A percentile compares a stretch with the other conserved stretches of the same genome.
Conservation (phyloP, 2,113 vertebrate genomes). For the Marmota flaviventris region DNA sequence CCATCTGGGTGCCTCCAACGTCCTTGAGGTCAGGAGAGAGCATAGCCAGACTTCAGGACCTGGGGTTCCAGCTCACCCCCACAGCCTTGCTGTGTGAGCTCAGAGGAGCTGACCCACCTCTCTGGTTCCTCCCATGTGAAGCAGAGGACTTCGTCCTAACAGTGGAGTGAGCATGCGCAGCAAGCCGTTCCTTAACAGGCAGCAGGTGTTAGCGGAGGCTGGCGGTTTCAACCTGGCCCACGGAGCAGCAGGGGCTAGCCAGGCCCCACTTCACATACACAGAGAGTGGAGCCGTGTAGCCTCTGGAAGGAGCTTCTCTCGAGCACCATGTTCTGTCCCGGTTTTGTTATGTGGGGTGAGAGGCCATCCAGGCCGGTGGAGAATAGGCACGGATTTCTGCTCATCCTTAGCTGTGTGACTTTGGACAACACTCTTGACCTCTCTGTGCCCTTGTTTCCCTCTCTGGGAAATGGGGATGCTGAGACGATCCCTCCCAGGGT, state of each 20-base stretch:
- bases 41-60: background rate
- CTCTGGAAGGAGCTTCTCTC: background rate
- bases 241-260: fast-evolving
- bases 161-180: fast-evolving
- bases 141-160: fast-evolving
- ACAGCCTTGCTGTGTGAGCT: background rate
- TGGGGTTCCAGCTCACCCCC: fast-evolving
- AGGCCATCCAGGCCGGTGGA: background rate
- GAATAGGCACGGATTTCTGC: background rate
- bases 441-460: background rate
- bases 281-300: background rate
- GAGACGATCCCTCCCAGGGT: background rate
- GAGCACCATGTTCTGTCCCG: background rate
- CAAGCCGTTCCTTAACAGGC: background rate
- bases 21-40: background rate
- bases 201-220: fast-evolving
- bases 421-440: background rate
- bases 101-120: fast-evolving
- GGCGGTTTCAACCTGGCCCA: background rate
- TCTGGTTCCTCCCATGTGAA: background rate
- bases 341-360: background rate
- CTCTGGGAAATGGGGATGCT: background rate
- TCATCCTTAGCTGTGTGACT: background rate
- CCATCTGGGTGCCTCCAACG: no score
- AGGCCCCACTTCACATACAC: fast-evolving